These are phyloP conservation scores for Rhinatrema bivittatum DNA, from an alignment of 2,797 vertebrate genomes.

Conservation along the genomic window DNA sequence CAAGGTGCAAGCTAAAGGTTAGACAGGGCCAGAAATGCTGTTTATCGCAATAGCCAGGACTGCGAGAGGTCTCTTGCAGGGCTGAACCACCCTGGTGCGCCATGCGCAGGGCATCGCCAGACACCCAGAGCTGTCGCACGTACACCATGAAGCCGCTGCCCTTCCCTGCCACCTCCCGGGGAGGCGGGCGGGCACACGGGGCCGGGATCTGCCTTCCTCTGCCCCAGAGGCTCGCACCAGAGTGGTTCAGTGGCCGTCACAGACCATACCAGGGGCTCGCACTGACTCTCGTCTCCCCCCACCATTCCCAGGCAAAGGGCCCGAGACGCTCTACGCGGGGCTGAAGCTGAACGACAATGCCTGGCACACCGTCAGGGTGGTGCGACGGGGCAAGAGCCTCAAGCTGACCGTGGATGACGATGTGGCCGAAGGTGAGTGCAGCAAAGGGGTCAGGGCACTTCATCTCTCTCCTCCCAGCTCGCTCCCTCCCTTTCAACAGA, in stretches of 20 bases:
- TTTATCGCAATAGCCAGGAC: background rate
- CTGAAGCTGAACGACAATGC: constrained; percentile 99
- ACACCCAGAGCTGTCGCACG: too few species aligned
- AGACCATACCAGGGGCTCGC: background rate
- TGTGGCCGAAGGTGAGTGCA: constrained; percentile 84
- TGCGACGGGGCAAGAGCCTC: constrained; percentile 92
- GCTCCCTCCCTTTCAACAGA: too few species aligned
- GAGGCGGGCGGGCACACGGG: too few species aligned
- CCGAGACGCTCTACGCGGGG: constrained; percentile 94
- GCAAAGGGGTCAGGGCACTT: too few species aligned
- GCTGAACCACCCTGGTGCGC: constrained; percentile 48
- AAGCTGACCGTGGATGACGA: constrained; percentile 96
- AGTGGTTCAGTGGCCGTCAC: constrained; percentile 39
- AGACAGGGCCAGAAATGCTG: background rate
- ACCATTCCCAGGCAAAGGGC: constrained; percentile 87
- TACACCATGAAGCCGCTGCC: too few species aligned
- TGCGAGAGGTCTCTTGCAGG: too few species aligned
- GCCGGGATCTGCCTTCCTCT: too few species aligned
- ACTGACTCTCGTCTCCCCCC: constrained; percentile 37
- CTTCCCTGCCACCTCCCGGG: too few species aligned
- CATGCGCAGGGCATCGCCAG: constrained; percentile 6
- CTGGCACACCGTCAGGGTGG: constrained; percentile 96
- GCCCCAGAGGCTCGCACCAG: constrained; percentile 42
- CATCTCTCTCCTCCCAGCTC: too few species aligned
- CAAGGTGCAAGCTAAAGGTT: background rate